These are phyloP conservation scores for Brachyistius frenatus DNA, from an alignment of 2,113 vertebrate genomes.

Conservation along the genomic window DNA sequence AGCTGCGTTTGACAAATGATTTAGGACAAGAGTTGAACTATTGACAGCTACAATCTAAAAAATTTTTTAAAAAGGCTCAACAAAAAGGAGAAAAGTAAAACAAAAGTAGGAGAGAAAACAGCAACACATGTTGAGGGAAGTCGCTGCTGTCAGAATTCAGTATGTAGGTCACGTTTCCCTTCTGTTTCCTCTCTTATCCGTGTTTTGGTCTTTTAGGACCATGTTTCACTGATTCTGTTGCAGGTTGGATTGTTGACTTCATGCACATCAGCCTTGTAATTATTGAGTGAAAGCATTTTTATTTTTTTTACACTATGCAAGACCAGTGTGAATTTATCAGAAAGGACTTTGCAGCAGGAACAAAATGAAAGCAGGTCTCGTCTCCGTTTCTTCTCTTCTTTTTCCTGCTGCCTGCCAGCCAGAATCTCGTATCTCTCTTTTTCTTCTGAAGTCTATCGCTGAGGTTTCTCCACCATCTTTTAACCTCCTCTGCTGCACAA, in stretches of 20 bases:
- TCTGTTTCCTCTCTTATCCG: not conserved
- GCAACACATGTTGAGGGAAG: conserved; percentile 17
- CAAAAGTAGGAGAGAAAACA: conserved; percentile 14
- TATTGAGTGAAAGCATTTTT: conserved; percentile 4
- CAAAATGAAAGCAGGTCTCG: conserved; percentile 20
- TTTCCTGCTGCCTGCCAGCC: conserved; percentile 40
- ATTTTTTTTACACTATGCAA: not conserved
- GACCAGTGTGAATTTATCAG: conserved; percentile 22
- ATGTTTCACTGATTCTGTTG: not conserved
- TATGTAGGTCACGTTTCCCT: not conserved
- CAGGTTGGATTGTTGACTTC: not conserved
- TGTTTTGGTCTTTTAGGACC: not conserved
- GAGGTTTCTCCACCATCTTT: conserved; percentile 32
- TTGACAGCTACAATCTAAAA: conserved; percentile 23
- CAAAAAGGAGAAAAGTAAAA: not conserved
- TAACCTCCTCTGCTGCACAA: conserved; percentile 16
- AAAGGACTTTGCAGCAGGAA: conserved; percentile 1
- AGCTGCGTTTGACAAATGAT: conserved; percentile 43
- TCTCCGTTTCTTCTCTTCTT: conserved; percentile 10
- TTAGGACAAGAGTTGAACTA: conserved; percentile 21
- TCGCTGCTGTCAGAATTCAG: conserved; percentile 21
- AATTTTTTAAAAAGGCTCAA: conserved; percentile 22
- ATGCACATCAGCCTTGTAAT: not conserved
- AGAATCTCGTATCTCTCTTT: conserved; percentile 6
- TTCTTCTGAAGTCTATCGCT: conserved; percentile 31